Evolutionary conservation across 2,888 invertebrate species (phyloP).

Genomic region (Zaprionus lineosus): DNA sequence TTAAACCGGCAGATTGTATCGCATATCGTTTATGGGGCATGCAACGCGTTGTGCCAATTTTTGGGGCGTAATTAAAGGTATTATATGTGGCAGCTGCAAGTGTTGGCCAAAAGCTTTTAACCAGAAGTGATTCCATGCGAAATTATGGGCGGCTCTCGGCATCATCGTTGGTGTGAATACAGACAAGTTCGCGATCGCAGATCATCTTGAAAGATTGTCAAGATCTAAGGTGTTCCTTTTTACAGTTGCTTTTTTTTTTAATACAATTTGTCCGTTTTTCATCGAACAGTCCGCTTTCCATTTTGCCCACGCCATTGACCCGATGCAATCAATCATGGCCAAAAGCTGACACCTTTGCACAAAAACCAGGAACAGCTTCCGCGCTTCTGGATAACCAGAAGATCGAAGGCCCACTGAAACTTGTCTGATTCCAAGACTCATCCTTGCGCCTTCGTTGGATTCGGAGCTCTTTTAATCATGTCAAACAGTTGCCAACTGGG

Average conservation of each 20-base stretch:
- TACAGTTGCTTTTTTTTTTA: too few species aligned
- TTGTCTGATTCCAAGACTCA: constrained; percentile 10
- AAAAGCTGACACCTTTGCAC: constrained; percentile 56
- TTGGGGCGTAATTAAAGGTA: constrained; percentile 77
- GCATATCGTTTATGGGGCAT: constrained; percentile 39
- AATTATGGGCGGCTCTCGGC: constrained; percentile 41
- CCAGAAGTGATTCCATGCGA: constrained; percentile 19
- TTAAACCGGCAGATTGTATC: constrained; percentile 66
- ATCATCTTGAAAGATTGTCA: too few species aligned
- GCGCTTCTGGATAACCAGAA: constrained; percentile 49
- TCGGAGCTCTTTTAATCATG: constrained; percentile 52
- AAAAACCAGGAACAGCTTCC: constrained; percentile 54
- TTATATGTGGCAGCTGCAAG: constrained; percentile 47
- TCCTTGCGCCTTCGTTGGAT: constrained; percentile 24
- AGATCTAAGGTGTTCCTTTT: constrained; percentile 25
- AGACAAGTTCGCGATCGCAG: too few species aligned
- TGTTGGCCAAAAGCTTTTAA: constrained; percentile 38
- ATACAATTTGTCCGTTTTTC: too few species aligned
- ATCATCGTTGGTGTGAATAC: constrained; percentile 22
- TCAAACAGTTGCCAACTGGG: constrained; percentile 61
- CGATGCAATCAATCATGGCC: constrained; percentile 55
- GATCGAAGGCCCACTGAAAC: constrained; percentile 2
- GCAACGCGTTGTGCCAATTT: constrained; percentile 36
- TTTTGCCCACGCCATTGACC: background rate
- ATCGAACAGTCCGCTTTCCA: too few species aligned